Conservation (phyloP, 2,888 invertebrate species). For the Gortyna flavago region DNA sequence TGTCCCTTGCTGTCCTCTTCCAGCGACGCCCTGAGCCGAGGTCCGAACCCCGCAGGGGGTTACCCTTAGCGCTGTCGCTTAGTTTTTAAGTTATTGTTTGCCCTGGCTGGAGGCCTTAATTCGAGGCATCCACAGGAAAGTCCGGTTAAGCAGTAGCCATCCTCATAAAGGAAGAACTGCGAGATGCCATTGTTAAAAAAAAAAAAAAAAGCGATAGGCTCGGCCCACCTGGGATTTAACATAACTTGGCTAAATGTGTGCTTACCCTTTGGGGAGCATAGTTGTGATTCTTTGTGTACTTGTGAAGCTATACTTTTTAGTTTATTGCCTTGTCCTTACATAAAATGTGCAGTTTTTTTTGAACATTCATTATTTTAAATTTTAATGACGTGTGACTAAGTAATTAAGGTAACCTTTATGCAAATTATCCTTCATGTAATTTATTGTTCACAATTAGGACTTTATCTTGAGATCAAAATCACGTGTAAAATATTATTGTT, state of each 20-base stretch:
- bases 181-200: no score
- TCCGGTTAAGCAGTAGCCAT: no score
- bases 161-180: no score
- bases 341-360: slow-evolving; percentile 38
- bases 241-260: not conserved
- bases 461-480: slow-evolving; percentile 46
- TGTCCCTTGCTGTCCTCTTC: no score
- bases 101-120: no score
- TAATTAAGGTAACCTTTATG: slow-evolving; percentile 62
- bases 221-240: no score
- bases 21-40: no score
- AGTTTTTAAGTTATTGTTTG: no score
- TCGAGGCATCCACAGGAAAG: no score
- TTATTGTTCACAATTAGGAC: slow-evolving; percentile 54
- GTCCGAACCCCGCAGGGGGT: no score
- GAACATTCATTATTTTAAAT: slow-evolving; percentile 39
- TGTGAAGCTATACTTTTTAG: not conserved
- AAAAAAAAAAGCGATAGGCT: no score
- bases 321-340: slow-evolving; percentile 38
- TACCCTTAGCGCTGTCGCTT: no score
- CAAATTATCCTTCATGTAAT: slow-evolving; percentile 53
- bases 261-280: not conserved
- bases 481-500: slow-evolving; percentile 34
- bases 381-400: slow-evolving; percentile 54
- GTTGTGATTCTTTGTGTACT: not conserved